Evolutionary conservation across 2,113 vertebrate species (phyloP).

Genomic region (Morone saxatilis): DNA sequence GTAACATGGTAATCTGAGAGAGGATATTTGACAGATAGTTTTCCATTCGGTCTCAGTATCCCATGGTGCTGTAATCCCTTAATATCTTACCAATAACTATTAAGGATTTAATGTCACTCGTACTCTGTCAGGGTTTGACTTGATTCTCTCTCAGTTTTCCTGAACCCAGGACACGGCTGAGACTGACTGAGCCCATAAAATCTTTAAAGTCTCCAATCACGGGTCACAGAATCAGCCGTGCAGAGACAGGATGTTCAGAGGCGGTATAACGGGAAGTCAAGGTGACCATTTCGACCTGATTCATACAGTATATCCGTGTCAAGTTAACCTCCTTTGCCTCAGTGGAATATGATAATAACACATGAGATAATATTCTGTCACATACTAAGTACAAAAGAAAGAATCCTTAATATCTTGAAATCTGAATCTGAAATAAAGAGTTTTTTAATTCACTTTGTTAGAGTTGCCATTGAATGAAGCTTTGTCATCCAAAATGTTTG

Average conservation of each 20-base stretch:
- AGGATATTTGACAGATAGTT: constrained; percentile 73
- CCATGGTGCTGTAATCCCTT: constrained; percentile 75
- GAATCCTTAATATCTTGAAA: not conserved
- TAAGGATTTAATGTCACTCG: constrained; percentile 79
- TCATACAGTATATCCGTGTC: constrained; percentile 36
- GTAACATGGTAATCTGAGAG: constrained; percentile 72
- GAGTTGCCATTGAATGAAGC: constrained; percentile 26
- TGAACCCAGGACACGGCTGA: constrained; percentile 50
- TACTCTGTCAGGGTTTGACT: constrained; percentile 52
- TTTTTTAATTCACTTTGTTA: constrained; percentile 20
- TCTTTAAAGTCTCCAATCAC: constrained; percentile 69
- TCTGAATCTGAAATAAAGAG: constrained; percentile 10
- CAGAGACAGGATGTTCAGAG: constrained; percentile 56
- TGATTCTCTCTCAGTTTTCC: constrained; percentile 62
- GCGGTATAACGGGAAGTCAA: constrained; percentile 43
- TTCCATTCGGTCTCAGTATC: constrained; percentile 60
- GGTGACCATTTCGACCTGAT: constrained; percentile 48
- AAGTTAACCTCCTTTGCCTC: constrained; percentile 36
- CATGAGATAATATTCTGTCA: not conserved
- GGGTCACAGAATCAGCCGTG: constrained; percentile 61
- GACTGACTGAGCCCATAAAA: constrained; percentile 71
- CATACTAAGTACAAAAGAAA: not conserved
- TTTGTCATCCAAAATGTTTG: constrained; percentile 41
- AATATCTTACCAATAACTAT: constrained; percentile 82
- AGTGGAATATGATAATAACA: not conserved